Evolutionary conservation across 1,140 invertebrate genomes (phyloP), one percentile per base, ranked within the genome.

Genomic region (Drosophila ercepeae): DNA sequence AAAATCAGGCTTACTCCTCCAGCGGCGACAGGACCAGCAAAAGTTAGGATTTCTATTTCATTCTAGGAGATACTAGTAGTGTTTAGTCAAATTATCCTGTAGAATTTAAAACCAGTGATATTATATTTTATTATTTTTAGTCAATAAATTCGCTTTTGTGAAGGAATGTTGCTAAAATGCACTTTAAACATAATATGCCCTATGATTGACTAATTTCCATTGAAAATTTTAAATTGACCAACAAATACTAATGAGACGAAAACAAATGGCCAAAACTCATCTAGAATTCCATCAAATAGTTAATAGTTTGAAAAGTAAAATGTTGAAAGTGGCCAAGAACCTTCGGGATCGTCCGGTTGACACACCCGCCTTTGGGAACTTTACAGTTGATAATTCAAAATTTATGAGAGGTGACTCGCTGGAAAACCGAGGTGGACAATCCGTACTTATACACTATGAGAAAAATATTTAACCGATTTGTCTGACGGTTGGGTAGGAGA

Each of bases 311-410:
- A 57, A 48, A 13, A 32, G 42, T 2, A 51, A 23, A 65, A 48
- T 29, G 48, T 64, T 25, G 51, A 21, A 21, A 32, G 11, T 27
- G 7, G 9, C 25, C 11, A 36, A 34, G n/a, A 44, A 41, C 52
- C 50, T 55, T 68, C 49, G 34, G 21, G 25, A 42, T 36, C 14
- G 36, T 39, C 58, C 45, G 51, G 21, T 36, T 72, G 55, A 36
- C 54, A 61, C 68, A 14, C 54, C 65, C 23, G 25, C 52, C 69
- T 63, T 52, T 73, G 81, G 72, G 81, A 86, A 86, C 55, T 69
- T 81, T 76, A 81, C 81, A 84, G 81, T 84, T 84, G 81, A 69
- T 44, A 27, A 63, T 84, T 34, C 73, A 76, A 64, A 65, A 86
- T 86, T 86, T 11, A 84, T 79, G 42, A 18, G 1, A 14, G 21